phyloP scores from a whole-genome alignment of 2,888 invertebrate genomes.

The Hecatera dysodea region DNA sequence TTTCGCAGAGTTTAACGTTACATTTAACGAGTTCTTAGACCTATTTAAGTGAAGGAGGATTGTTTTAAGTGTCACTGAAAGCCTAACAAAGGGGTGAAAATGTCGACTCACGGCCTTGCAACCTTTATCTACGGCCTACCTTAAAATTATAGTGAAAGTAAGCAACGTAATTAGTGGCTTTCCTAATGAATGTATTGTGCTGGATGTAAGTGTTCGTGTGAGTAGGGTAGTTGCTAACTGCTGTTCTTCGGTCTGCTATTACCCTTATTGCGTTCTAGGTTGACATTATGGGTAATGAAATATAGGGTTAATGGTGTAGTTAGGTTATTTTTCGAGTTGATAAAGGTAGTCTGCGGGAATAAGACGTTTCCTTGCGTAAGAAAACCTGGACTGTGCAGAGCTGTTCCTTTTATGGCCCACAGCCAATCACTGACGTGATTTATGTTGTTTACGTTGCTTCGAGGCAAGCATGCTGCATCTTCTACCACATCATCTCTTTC shows the following conservation, averaged over 20 bases:
- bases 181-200: constrained; percentile 54
- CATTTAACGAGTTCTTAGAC: constrained; percentile 63
- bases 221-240: constrained; percentile 37
- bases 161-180: constrained; percentile 60
- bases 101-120: constrained; percentile 63
- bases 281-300: constrained; percentile 38
- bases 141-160: constrained; percentile 46
- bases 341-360: constrained; percentile 7
- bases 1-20: constrained; percentile 54
- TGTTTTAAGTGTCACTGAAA: constrained; percentile 73
- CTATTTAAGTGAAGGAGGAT: constrained; percentile 69
- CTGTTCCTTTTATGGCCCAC: background rate
- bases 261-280: constrained; percentile 27
- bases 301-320: constrained; percentile 29
- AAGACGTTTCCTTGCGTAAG: background rate
- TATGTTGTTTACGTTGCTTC: too few species aligned
- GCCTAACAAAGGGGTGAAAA: constrained; percentile 71
- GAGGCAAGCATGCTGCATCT: too few species aligned
- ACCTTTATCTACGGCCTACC: constrained; percentile 64
- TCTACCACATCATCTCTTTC: too few species aligned
- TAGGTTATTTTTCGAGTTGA: background rate
- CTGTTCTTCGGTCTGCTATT: constrained; percentile 21
- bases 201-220: constrained; percentile 43
- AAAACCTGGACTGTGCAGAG: background rate
- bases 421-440: background rate